These are phyloP conservation scores for Leptinotarsa defecta DNA, from an alignment of 1,140 invertebrate species.

Conservation along the genomic window DNA sequence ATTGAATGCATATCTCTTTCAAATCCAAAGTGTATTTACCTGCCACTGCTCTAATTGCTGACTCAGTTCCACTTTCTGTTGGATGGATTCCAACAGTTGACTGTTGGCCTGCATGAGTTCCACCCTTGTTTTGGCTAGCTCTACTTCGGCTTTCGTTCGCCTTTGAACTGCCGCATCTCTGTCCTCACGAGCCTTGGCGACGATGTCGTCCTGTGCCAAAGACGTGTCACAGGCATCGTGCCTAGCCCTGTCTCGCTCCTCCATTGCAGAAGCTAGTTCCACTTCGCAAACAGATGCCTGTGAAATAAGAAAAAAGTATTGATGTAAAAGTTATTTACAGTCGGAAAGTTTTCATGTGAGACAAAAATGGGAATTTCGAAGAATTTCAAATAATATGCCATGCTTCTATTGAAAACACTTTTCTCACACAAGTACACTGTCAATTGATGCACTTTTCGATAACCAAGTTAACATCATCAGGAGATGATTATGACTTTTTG, in stretches of 20 bases:
- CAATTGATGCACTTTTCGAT: too few relatives aligned
- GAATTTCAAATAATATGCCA: too few relatives aligned
- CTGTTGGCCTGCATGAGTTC: conserved; percentile 91
- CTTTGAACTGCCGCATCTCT: conserved; percentile 85
- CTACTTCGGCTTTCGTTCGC: conserved; percentile 86
- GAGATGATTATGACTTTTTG: too few relatives aligned
- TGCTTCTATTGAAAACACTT: too few relatives aligned
- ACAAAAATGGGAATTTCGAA: too few relatives aligned
- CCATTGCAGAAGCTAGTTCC: conserved; percentile 76
- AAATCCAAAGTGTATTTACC: conserved; percentile 59
- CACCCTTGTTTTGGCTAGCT: conserved; percentile 84
- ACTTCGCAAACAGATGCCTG: conserved; percentile 81
- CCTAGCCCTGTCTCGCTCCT: conserved; percentile 80
- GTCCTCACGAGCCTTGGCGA: conserved; percentile 79
- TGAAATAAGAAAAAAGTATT: too few relatives aligned
- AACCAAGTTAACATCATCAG: too few relatives aligned
- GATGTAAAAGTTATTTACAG: too few relatives aligned
- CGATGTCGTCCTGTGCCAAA: conserved; percentile 77
- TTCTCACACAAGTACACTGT: too few relatives aligned
- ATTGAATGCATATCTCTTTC: too few relatives aligned
- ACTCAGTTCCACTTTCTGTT: conserved; percentile 92
- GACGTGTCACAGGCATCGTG: conserved; percentile 71
- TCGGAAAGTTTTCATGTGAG: too few relatives aligned
- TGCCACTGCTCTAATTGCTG: conserved; percentile 96
- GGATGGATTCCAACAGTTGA: conserved; percentile 91